phyloP scores from a whole-genome alignment of 2,113 vertebrate genomes.

The Fukomys damarensis region DNA sequence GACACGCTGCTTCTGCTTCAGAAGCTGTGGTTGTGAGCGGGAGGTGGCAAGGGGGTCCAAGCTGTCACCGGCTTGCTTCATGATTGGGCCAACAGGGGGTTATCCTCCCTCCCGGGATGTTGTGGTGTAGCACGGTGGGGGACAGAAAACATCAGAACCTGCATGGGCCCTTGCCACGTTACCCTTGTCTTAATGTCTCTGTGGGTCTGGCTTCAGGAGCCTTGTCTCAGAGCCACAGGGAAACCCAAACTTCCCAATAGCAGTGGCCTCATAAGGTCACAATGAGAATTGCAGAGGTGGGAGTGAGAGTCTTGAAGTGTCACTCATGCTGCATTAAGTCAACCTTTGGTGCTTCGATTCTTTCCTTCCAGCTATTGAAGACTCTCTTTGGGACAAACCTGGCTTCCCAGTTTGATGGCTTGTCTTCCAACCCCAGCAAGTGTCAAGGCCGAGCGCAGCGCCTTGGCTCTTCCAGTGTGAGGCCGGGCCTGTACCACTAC shows the following conservation, averaged over 20 bases:
- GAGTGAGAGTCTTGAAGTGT: background rate
- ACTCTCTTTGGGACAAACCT: slow-evolving; percentile 98
- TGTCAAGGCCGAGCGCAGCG: slow-evolving; percentile 95
- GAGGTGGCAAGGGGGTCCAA: background rate
- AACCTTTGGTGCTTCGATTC: background rate
- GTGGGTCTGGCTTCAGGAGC: background rate
- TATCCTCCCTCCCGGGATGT: rapidly evolving
- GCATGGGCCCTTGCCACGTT: rapidly evolving
- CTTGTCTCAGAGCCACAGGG: background rate
- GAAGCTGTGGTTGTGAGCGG: background rate
- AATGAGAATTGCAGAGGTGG: background rate
- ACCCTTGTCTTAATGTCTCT: background rate
- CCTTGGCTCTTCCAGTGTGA: slow-evolving; percentile 94
- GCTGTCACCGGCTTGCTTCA: rapidly evolving
- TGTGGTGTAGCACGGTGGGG: too few species aligned
- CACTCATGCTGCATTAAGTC: rapidly evolving
- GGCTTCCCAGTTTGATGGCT: slow-evolving; percentile 94
- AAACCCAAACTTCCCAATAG: background rate
- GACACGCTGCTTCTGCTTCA: rapidly evolving
- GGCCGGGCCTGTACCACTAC: slow-evolving; percentile 97
- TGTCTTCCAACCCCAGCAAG: slow-evolving; percentile 91
- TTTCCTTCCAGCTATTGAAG: slow-evolving; percentile 91
- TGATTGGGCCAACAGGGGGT: background rate
- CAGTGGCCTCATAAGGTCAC: rapidly evolving
- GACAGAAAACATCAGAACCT: background rate